Percentiles rank a stretch among this genome's conserved stretches.
Evolutionary conservation across 2,113 vertebrate species (phyloP).

Genomic region (Phaethornis superciliosus): DNA sequence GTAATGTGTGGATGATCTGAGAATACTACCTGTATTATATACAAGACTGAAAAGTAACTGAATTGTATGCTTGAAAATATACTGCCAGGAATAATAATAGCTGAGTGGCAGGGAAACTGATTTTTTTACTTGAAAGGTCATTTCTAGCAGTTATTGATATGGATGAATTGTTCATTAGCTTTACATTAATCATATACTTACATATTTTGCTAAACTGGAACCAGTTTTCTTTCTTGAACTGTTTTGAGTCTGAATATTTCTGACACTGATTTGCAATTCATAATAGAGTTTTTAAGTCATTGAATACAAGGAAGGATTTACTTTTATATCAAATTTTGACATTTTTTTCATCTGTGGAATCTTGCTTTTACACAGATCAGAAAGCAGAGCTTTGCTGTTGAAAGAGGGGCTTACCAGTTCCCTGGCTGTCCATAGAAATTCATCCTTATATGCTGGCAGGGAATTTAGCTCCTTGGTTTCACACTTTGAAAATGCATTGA

Average conservation of each 20-base stretch:
- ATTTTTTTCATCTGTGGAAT: neutral
- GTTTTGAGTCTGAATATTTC: neutral
- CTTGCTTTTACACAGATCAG: neutral
- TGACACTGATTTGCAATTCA: neutral
- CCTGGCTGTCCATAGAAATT: neutral
- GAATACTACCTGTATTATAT: neutral
- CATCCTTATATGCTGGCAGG: neutral
- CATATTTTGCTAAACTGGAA: neutral
- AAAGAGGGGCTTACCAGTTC: neutral
- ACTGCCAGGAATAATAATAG: neutral
- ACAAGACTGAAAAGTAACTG: neutral
- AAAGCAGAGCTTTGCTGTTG: neutral
- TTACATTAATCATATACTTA: neutral
- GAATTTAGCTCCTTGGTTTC: neutral
- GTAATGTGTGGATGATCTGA: neutral
- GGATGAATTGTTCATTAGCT: neutral
- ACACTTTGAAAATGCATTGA: neutral
- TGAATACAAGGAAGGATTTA: neutral
- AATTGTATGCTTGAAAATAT: neutral
- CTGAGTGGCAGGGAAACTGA: neutral
- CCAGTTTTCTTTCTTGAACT: neutral
- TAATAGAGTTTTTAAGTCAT: neutral
- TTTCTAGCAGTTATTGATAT: neutral
- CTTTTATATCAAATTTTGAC: neutral
- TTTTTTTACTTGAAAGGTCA: neutral